These are phyloP conservation scores for Dryobota labecula DNA, from an alignment of 2,888 invertebrate species.

Conservation along the genomic window DNA sequence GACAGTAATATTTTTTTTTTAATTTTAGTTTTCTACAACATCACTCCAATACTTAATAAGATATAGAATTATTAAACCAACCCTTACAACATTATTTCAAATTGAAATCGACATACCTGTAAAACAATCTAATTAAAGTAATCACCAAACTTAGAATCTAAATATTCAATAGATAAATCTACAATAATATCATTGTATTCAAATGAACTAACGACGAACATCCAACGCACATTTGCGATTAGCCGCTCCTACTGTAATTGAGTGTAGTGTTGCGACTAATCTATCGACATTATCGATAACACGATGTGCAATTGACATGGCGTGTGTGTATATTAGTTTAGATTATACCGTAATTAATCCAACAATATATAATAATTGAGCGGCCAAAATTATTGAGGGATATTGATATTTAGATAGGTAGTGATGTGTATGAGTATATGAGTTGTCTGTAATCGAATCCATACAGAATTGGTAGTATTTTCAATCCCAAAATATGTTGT, in stretches of 20 bases:
- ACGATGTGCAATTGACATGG: conserved; percentile 13
- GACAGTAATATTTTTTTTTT: too few species aligned
- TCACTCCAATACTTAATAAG: too few species aligned
- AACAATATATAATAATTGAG: conserved; percentile 10
- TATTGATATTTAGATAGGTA: background rate
- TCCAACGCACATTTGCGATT: conserved; percentile 58
- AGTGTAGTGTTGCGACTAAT: conserved; percentile 60
- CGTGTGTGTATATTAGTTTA: conserved; percentile 23
- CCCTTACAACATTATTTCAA: background rate
- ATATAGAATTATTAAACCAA: background rate
- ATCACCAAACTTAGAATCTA: background rate
- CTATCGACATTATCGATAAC: conserved; percentile 49
- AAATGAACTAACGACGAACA: conserved; percentile 46
- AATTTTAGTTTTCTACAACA: too few species aligned
- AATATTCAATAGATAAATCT: conserved; percentile 20
- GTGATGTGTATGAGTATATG: background rate
- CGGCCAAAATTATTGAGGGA: background rate
- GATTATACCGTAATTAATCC: conserved; percentile 26
- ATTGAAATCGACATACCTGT: too few species aligned
- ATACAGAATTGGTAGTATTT: background rate
- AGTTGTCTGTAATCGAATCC: background rate
- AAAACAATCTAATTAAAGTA: background rate
- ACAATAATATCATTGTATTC: conserved; percentile 45
- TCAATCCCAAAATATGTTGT: background rate
- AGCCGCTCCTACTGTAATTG: conserved; percentile 66